Evolutionary conservation across 2,888 invertebrate genomes (phyloP).

Genomic region (Sepioteuthis lessoniana): DNA sequence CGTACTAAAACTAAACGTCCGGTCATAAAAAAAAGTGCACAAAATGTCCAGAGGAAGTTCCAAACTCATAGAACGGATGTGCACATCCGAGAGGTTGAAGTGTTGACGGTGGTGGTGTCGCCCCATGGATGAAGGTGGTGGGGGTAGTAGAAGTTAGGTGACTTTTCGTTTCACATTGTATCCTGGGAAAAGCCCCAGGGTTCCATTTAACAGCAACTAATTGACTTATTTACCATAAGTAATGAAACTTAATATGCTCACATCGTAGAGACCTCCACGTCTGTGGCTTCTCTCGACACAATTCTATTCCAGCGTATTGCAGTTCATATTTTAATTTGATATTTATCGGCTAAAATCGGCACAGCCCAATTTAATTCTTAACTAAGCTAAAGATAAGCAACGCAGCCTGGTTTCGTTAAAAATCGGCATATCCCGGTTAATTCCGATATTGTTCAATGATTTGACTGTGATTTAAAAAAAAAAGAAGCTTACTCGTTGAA

Average conservation of each 20-base stretch:
- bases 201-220: not conserved
- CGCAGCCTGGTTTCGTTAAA: too few relatives aligned
- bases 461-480: too few relatives aligned
- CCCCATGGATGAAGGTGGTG: not conserved
- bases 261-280: not conserved
- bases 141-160: not conserved
- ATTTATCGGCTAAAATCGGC: too few relatives aligned
- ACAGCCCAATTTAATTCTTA: too few relatives aligned
- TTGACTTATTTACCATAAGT: not conserved
- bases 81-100: slow-evolving; percentile 1
- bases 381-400: too few relatives aligned
- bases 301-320: too few relatives aligned
- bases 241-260: not conserved
- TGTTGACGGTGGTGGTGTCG: not conserved
- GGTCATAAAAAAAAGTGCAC: not conserved
- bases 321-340: too few relatives aligned
- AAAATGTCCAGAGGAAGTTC: slow-evolving; percentile 33
- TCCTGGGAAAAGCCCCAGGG: not conserved
- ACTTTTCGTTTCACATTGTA: slow-evolving; percentile 11
- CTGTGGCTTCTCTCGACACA: too few relatives aligned
- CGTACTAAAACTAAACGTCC: not conserved
- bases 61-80: not conserved
- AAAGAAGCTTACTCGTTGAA: too few relatives aligned
- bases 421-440: too few relatives aligned
- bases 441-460: too few relatives aligned